Evolutionary conservation across 2,888 invertebrate genomes (phyloP).

Genomic region (Sabatieria punctata): DNA sequence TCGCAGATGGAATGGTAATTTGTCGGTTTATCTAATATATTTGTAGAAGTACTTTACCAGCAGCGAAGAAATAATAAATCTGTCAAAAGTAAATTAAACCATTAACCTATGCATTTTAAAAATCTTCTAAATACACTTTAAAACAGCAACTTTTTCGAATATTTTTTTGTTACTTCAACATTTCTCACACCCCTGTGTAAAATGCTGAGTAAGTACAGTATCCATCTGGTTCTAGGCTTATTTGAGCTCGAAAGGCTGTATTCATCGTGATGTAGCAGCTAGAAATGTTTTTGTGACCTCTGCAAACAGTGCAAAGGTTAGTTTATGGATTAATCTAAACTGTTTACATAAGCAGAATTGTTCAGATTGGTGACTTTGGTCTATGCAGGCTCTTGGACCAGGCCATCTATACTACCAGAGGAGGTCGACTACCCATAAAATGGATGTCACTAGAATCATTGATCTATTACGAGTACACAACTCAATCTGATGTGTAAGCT

Average conservation of each 20-base stretch:
- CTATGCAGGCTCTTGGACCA: constrained; percentile 22
- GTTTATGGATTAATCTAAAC: background rate
- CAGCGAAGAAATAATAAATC: no score
- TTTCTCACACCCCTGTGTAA: no score
- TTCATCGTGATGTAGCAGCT: constrained; percentile 23
- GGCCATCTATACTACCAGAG: constrained; percentile 20
- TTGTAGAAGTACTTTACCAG: no score
- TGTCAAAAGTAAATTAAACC: no score
- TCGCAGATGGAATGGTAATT: constrained; percentile 22
- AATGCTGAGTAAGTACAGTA: no score
- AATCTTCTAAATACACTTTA: no score
- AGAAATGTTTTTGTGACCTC: constrained; percentile 18
- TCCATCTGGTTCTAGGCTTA: constrained; percentile 15
- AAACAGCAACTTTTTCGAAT: no score
- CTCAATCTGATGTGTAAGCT: constrained; percentile 22
- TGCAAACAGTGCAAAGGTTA: constrained; percentile 12
- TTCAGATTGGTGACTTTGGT: constrained; percentile 23
- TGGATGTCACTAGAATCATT: constrained; percentile 24
- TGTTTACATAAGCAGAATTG: background rate
- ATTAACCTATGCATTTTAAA: no score
- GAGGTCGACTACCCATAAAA: constrained; percentile 20
- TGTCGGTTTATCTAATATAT: no score
- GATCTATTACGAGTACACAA: constrained; percentile 19
- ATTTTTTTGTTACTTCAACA: no score
- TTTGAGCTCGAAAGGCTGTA: constrained; percentile 21